Base-by-base conservation (phyloP, 2,888 invertebrate species). In the Dysmachus trigonus region DNA sequence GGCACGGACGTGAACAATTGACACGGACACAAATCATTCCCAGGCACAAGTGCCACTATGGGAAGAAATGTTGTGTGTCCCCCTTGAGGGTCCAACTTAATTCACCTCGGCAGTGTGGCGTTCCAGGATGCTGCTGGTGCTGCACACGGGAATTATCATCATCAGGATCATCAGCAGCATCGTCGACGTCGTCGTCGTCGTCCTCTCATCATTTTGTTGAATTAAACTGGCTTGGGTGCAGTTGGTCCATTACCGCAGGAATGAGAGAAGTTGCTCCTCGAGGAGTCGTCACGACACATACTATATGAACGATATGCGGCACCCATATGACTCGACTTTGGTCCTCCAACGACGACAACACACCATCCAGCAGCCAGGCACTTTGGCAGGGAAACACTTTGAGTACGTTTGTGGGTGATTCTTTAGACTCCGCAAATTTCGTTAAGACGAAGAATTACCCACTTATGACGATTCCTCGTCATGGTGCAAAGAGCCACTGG, bases 1-100 rank as follows among this genome's bases (percentile, higher is more conserved):
- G 82, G 79, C 87, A 81, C 85, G 86, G 85, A 85, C 53, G 76
- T 71, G 22, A 82, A 87, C 87, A 87, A 87, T 87, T 87, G 87
- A 82, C 87, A 87, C 87, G 87, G 85, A 87, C 87, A 87, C 85
- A 62, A 22, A 85, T 85, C 85, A 74, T 87, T 85, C 74, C 85
- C 85, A 85, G 84, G 84, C 84, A 73, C 22, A 73, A 73, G 84
- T 85, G 85, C 76, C 53, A 85, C 74, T 74, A 85, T 76, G 38
- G 74, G 22, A n/a, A 85, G 73, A 85, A 85, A 85, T 85, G 84
- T 84, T 84, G 76, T 76, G 73, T 73, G 38, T 41, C 38, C 85
- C 85, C 76, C 85, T 85, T 85, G 74, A 85, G 85, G 47, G 5
- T 76, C 47, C 33, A 81, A 81, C 73, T 73, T 81, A 81, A 79